phyloP scores from a whole-genome alignment of 2,113 vertebrate species.

The Protobothrops flavoviridis region DNA sequence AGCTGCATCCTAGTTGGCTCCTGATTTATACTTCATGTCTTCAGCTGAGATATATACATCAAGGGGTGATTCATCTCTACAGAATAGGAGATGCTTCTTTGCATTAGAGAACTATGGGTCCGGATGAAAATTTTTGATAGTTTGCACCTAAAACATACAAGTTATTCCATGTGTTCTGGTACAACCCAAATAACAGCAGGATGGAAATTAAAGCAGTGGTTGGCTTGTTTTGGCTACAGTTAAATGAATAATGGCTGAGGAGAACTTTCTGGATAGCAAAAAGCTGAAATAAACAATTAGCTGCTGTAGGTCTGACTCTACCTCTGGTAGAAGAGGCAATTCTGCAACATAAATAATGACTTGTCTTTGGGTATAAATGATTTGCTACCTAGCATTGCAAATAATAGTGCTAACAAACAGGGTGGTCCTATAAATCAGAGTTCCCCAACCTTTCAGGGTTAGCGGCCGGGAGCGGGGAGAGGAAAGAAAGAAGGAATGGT shows the following conservation, averaged over 20 bases:
- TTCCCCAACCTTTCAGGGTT: no score
- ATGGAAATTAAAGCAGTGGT: not conserved
- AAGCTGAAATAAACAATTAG: not conserved
- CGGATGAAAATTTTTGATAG: not conserved
- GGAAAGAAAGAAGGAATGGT: no score
- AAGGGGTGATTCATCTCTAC: not conserved
- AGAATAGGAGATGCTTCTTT: not conserved
- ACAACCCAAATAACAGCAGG: not conserved
- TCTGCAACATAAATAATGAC: fast-evolving
- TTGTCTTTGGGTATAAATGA: fast-evolving
- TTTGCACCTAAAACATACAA: not conserved
- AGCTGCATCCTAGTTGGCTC: not conserved
- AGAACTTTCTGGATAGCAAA: not conserved
- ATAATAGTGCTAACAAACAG: fast-evolving
- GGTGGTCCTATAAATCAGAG: not conserved
- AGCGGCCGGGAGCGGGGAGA: no score
- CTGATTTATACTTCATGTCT: not conserved
- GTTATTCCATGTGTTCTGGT: not conserved
- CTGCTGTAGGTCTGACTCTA: not conserved
- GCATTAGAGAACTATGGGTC: not conserved
- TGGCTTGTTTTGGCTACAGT: not conserved
- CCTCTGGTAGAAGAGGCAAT: not conserved
- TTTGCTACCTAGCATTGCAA: fast-evolving
- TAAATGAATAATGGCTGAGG: not conserved
- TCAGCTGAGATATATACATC: not conserved